Evolutionary conservation across 2,797 vertebrate genomes (phyloP).

Genomic region (Dipus sagitta): DNA sequence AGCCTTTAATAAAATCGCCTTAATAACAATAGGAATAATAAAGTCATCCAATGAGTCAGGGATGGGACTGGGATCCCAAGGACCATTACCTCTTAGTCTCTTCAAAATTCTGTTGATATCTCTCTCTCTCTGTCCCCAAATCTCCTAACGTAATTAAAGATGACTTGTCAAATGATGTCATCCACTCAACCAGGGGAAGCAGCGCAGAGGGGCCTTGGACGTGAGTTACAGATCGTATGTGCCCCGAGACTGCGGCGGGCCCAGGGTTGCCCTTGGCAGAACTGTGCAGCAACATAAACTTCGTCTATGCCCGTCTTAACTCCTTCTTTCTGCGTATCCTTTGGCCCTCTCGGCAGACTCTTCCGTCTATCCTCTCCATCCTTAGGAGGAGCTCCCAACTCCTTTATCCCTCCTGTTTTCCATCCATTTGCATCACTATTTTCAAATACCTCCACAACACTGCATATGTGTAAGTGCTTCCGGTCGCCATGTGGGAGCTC

Average conservation of each 20-base stretch:
- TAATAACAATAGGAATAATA: conserved; percentile 56
- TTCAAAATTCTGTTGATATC: conserved; percentile 70
- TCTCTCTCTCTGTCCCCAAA: conserved; percentile 63
- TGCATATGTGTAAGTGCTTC: neutral
- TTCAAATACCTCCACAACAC: neutral
- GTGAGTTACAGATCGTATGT: neutral
- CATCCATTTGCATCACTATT: neutral
- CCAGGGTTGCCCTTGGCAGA: conserved; percentile 48
- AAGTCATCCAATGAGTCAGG: conserved; percentile 67
- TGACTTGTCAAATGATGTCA: conserved; percentile 79
- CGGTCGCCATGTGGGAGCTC: neutral
- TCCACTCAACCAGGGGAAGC: conserved; percentile 14
- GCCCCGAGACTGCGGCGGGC: neutral
- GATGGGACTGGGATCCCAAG: conserved; percentile 72
- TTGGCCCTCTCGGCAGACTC: neutral
- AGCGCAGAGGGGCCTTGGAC: neutral
- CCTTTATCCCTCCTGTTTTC: neutral
- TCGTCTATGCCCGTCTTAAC: neutral
- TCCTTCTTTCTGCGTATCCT: neutral
- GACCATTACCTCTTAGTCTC: conserved; percentile 60
- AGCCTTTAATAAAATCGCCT: conserved; percentile 38
- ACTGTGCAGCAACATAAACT: neutral
- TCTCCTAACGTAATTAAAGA: conserved; percentile 74
- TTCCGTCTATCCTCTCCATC: neutral
- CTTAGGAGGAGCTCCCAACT: neutral